These are phyloP conservation scores for Brachionus asplanchnoidis DNA, from an alignment of 1,140 invertebrate genomes.

Conservation along the genomic window DNA sequence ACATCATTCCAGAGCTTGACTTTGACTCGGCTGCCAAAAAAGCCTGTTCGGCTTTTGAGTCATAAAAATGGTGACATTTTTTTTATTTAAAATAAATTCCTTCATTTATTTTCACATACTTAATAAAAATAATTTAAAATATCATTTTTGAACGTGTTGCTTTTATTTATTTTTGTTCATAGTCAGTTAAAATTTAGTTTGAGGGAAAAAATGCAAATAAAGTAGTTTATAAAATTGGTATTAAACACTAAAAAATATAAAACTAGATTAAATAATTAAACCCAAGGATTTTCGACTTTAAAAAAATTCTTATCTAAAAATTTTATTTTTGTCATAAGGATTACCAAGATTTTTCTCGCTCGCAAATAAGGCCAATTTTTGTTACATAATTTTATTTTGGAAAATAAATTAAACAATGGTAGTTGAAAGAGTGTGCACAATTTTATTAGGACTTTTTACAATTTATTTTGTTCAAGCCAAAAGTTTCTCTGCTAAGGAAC, in stretches of 20 bases:
- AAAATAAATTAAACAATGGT: not conserved
- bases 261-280: not conserved
- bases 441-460: not conserved
- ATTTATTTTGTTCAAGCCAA: not conserved
- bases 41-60: not conserved
- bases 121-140: not conserved
- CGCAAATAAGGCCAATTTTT: not conserved
- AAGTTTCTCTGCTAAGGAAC: not conserved
- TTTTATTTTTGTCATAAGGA: not conserved
- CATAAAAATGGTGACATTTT: not conserved
- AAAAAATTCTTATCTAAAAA: not conserved
- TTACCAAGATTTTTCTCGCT: not conserved
- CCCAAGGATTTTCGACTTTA: not conserved
- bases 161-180: not conserved
- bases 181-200: not conserved
- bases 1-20: constrained; percentile 20
- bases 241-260: not conserved
- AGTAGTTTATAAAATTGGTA: not conserved
- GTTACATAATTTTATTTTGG: not conserved
- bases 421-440: not conserved
- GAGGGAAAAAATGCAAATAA: not conserved
- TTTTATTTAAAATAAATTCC: not conserved
- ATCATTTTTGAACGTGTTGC: not conserved
- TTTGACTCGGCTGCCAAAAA: constrained; percentile 24
- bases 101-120: not conserved